Evolutionary conservation across 2,888 invertebrate species (phyloP).

Genomic region (Parochlus steinenii): DNA sequence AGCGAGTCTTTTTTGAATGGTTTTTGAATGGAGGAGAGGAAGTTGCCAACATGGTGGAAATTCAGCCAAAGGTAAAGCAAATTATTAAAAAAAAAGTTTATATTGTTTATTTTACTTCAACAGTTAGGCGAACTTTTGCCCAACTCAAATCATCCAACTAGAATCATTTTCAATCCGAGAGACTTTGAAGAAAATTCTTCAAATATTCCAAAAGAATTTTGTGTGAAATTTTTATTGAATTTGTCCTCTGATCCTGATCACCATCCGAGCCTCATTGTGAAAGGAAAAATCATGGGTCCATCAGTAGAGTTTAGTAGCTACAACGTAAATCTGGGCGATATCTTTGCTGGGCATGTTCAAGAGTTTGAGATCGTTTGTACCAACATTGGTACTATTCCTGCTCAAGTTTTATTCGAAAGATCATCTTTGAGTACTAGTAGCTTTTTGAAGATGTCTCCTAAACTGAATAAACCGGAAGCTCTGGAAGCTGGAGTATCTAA

Average conservation of each 20-base stretch:
- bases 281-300: constrained; percentile 9
- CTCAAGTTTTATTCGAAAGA: constrained; percentile 7
- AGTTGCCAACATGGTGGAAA: too few species aligned
- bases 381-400: constrained; percentile 2
- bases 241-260: not conserved
- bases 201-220: constrained; percentile 6
- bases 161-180: constrained; percentile 7
- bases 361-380: constrained; percentile 1
- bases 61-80: constrained; percentile 5
- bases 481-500: constrained; percentile 1
- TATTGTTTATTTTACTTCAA: not conserved
- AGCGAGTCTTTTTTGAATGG: constrained; percentile 5
- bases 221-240: not conserved
- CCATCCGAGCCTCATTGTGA: constrained; percentile 1
- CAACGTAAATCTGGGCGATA: not conserved
- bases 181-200: constrained; percentile 5
- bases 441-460: constrained; percentile 4
- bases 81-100: not conserved
- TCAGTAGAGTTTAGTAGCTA: constrained; percentile 2
- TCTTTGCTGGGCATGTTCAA: constrained; percentile 4
- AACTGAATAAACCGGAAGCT: constrained; percentile 1
- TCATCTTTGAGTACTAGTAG: not conserved
- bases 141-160: not conserved
- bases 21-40: not conserved
- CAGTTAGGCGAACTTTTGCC: constrained; percentile 6